phyloP scores from a whole-genome alignment of 2,113 vertebrate species.

The Cheilinus undulatus region DNA sequence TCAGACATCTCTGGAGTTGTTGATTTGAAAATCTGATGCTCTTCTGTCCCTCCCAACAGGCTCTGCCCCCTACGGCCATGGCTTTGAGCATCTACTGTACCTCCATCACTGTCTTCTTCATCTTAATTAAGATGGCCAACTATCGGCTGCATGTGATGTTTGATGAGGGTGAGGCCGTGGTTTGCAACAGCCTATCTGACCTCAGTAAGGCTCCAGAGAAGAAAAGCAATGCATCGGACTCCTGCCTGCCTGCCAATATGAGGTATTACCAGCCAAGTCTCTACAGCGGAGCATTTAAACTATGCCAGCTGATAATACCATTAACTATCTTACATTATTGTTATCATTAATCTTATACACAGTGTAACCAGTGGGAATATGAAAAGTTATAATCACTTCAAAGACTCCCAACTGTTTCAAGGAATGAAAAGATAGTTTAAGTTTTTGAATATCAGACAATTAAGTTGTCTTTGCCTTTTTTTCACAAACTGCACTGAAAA shows the following conservation, averaged over 20 bases:
- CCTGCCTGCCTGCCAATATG: conserved; percentile 71
- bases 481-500: too few species aligned
- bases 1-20: conserved; percentile 8
- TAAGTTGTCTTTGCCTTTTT: too few species aligned
- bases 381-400: too few species aligned
- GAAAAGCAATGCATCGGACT: conserved; percentile 82
- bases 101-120: conserved; percentile 91
- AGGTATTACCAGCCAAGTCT: conserved; percentile 82
- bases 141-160: conserved; percentile 97
- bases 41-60: conserved; percentile 76
- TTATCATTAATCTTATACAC: too few species aligned
- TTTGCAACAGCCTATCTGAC: conserved; percentile 83
- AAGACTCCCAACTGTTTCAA: too few species aligned
- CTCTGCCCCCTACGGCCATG: conserved; percentile 90
- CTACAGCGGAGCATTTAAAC: too few species aligned
- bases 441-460: too few species aligned
- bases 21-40: conserved; percentile 6
- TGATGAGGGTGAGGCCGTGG: conserved; percentile 89
- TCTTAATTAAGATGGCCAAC: conserved; percentile 92
- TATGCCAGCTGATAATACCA: too few species aligned
- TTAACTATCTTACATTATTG: too few species aligned
- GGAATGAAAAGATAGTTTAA: too few species aligned
- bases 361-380: too few species aligned
- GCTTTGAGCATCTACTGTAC: conserved; percentile 93
- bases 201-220: conserved; percentile 83